These are phyloP conservation scores for Drosophila triauraria DNA, from an alignment of 1,140 invertebrate species.

Conservation along the genomic window DNA sequence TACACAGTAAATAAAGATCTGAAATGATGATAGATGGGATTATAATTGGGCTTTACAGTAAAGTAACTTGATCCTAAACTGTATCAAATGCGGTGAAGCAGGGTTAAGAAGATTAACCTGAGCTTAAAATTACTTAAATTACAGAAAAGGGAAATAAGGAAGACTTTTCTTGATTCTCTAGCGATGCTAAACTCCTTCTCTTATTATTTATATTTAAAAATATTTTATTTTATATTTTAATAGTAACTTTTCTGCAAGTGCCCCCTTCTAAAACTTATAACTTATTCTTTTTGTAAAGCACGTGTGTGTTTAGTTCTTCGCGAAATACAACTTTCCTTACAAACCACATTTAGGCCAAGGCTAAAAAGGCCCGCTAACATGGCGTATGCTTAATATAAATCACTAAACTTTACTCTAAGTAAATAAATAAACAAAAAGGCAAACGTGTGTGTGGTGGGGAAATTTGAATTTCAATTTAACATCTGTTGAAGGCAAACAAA, in stretches of 20 bases:
- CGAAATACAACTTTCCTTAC: slow-evolving; percentile 31
- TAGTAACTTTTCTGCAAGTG: not conserved
- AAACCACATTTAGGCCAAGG: slow-evolving; percentile 43
- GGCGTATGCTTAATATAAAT: slow-evolving; percentile 51
- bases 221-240: too few species aligned
- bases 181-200: too few species aligned
- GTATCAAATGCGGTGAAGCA: not conserved
- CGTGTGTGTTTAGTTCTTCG: not conserved
- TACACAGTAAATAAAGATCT: slow-evolving; percentile 44
- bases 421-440: slow-evolving; percentile 23
- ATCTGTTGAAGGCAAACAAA: slow-evolving; percentile 37
- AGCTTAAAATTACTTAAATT: not conserved
- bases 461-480: slow-evolving; percentile 46
- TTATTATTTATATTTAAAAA: too few species aligned
- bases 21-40: not conserved
- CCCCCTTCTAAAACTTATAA: slow-evolving; percentile 7
- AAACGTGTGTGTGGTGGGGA: slow-evolving; percentile 2
- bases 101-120: not conserved
- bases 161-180: not conserved
- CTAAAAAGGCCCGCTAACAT: slow-evolving; percentile 2
- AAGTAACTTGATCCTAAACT: not conserved
- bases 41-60: not conserved
- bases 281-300: slow-evolving; percentile 39
- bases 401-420: slow-evolving; percentile 18
- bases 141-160: not conserved